A percentile compares a stretch with the other conserved stretches of the same genome.
phyloP scores from a whole-genome alignment of 2,797 vertebrate species.

The Pagetopsis macropterus region DNA sequence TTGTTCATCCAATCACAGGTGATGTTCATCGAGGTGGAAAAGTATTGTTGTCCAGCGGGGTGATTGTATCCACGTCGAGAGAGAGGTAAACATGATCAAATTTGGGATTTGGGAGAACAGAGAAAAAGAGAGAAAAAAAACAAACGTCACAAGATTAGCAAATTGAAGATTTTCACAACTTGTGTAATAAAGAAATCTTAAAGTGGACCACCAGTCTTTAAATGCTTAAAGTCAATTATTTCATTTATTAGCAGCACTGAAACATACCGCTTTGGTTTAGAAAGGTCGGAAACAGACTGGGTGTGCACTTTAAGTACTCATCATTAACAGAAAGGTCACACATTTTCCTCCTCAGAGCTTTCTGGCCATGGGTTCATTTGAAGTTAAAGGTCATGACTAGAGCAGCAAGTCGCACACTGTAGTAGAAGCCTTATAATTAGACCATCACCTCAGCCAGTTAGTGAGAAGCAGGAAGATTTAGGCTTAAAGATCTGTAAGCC shows the following conservation, averaged over 20 bases:
- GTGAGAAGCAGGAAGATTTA: constrained; percentile 15
- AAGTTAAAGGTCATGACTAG: constrained; percentile 17
- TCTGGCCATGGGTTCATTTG: constrained; percentile 13
- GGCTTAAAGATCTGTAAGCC: constrained; percentile 3
- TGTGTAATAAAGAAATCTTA: constrained; percentile 38
- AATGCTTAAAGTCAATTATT: constrained; percentile 4
- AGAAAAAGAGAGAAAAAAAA: constrained; percentile 70
- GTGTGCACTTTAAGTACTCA: constrained; percentile 58
- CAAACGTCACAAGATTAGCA: constrained; percentile 86
- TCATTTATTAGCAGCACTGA: not conserved
- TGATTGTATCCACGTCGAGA: constrained; percentile 90
- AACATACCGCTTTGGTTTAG: constrained; percentile 17
- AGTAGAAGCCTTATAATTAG: constrained; percentile 17
- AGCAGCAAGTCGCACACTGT: constrained; percentile 34
- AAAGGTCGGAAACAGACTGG: constrained; percentile 45
- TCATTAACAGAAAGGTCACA: constrained; percentile 47
- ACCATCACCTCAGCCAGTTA: constrained; percentile 29
- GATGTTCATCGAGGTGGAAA: constrained; percentile 72
- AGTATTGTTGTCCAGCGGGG: constrained; percentile 84
- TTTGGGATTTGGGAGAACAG: constrained; percentile 84
- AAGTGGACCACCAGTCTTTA: constrained; percentile 62
- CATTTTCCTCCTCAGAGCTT: constrained; percentile 32
- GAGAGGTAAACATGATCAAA: constrained; percentile 64
- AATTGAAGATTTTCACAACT: constrained; percentile 59
- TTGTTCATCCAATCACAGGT: constrained; percentile 76